Base-by-base conservation (phyloP, 2,888 invertebrate species). In the Clivina fossor region DNA sequence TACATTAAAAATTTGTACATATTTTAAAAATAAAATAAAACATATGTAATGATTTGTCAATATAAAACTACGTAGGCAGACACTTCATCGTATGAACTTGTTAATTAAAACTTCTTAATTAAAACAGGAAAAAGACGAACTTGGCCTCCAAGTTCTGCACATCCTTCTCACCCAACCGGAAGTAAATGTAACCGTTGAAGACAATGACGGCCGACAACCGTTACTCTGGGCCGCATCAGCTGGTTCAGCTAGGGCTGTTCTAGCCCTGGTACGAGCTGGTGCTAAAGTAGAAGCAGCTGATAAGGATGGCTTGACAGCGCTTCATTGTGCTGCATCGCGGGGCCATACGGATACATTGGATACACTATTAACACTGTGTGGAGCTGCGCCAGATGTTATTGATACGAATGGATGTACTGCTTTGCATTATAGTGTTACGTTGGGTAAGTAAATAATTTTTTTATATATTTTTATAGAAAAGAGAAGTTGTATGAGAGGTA, bases 201-300 rank as follows among this genome's bases (percentile, higher is more conserved):
- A 99, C 73, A 87, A 90, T 37, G 97, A 98, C 69, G 92, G 93
- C 0, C 79, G 98, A 5, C 93, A 94, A 65, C 97, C 98, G 1
- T 77, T 99, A 48, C 76, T 98, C 8, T 99, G 99, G 99, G 97
- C 98, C 0, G 94, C 97, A 0, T 95, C 95, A 62, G 93, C 97
- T 16, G 98, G 97, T 3, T 94, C 93, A 30, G 86, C 90, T 1
- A 91, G 94, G 62, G 97, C 96, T 0, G 87, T 97, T 53, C 78
- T 93, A 41, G 88, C 93, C 0, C 75, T 99, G 56, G 85, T 94
- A 11, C 89, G 93, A 69, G 89, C 90, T 0, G 93, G 93, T 1
- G 90, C 93, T 1, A 81, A 84, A 48, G 86, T 92, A 2, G 86
- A 89, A 68, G 85, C 89, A 30, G 80, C 86, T 32, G 95, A 95